These are phyloP conservation scores for Dione vanillae DNA, from an alignment of 2,888 invertebrate genomes.

Conservation along the genomic window DNA sequence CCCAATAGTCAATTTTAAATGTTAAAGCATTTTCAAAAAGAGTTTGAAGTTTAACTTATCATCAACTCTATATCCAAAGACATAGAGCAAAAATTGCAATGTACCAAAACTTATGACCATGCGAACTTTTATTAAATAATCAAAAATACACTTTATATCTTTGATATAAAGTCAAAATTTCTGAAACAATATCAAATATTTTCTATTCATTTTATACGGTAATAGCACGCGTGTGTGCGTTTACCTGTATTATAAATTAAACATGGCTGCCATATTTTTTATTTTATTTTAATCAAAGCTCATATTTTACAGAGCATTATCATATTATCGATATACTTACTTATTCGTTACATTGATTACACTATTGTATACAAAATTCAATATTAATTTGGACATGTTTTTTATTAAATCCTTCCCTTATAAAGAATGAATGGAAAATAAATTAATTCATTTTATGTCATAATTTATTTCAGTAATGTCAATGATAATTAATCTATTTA, in stretches of 20 bases:
- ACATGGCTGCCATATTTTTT: constrained; percentile 52
- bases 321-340: constrained; percentile 35
- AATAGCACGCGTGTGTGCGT: constrained; percentile 46
- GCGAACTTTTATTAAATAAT: background rate
- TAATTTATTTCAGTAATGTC: background rate
- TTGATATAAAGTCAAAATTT: constrained; percentile 2
- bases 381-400: constrained; percentile 9
- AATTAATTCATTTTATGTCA: background rate
- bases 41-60: background rate
- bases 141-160: background rate
- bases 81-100: background rate
- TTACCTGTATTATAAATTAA: constrained; percentile 55
- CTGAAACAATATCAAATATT: background rate
- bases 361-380: constrained; percentile 12
- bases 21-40: background rate
- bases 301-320: constrained; percentile 38
- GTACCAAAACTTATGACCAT: background rate
- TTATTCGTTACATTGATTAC: constrained; percentile 24
- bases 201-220: constrained; percentile 23
- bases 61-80: accelerated
- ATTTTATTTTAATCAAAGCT: constrained; percentile 47
- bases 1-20: constrained; percentile 18
- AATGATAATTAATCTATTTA: no score
- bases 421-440: background rate
- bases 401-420: background rate